Conservation (phyloP, 2,888 invertebrate species). For the Oligia fasciuncula region DNA sequence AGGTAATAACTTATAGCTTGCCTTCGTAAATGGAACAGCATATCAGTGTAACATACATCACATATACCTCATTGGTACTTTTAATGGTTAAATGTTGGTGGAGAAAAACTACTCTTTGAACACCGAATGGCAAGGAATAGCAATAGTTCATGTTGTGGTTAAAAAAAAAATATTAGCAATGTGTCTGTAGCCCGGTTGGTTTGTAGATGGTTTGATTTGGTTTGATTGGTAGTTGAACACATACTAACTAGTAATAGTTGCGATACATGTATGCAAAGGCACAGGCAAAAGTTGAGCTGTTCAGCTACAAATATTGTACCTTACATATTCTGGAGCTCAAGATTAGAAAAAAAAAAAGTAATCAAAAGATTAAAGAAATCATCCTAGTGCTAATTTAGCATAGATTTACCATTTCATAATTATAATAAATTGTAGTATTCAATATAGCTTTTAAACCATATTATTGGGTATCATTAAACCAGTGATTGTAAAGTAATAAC, state of each 20-base stretch:
- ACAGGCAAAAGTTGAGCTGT: too few species aligned
- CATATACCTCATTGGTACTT: neutral
- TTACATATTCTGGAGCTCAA: too few species aligned
- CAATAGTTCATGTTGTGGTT: neutral
- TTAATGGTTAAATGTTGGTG: neutral
- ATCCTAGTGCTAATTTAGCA: too few species aligned
- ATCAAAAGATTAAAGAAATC: too few species aligned
- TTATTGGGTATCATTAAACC: neutral
- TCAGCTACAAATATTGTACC: too few species aligned
- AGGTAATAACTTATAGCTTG: constrained; percentile 77
- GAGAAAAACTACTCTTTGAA: neutral
- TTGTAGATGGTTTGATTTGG: neutral
- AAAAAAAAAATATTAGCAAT: neutral
- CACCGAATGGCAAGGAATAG: neutral
- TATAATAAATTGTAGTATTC: too few species aligned
- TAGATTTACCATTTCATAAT: too few species aligned
- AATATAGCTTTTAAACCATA: neutral
- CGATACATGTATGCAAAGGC: neutral
- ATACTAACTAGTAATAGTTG: neutral
- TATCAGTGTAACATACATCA: neutral
- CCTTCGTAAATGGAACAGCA: neutral
- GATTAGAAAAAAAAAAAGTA: too few species aligned
- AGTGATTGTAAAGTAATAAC: neutral
- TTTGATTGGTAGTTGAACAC: neutral
- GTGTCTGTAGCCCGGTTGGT: neutral